These are phyloP conservation scores for Listronotus bonariensis DNA, from an alignment of 1,140 invertebrate species.

Conservation along the genomic window DNA sequence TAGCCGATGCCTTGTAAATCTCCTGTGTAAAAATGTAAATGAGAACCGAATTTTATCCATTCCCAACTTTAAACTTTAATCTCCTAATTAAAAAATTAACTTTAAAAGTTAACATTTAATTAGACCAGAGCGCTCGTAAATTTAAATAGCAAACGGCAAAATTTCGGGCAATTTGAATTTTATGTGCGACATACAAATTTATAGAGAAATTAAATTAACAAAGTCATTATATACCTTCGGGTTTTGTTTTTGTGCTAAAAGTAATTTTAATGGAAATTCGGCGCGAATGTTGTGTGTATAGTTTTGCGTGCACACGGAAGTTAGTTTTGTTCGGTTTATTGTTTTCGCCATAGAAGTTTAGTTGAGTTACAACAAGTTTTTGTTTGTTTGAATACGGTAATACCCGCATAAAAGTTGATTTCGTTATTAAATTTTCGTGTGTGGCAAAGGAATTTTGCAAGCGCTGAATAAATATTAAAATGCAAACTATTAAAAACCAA, in stretches of 20 bases:
- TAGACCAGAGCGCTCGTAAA: conserved; percentile 9
- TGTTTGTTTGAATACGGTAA: neutral
- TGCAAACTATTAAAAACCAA: too few species aligned
- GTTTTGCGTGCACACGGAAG: conserved; percentile 2
- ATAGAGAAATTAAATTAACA: conserved; percentile 25
- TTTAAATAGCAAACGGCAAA: conserved; percentile 8
- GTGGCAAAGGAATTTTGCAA: too few species aligned
- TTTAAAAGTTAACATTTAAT: conserved; percentile 16
- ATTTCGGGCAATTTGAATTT: conserved; percentile 18
- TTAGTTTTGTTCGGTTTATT: conserved; percentile 15
- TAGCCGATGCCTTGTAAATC: too few species aligned
- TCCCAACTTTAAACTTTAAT: neutral
- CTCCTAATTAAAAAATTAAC: conserved; percentile 13
- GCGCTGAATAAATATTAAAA: too few species aligned
- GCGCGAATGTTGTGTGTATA: neutral
- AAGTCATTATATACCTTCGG: conserved; percentile 14
- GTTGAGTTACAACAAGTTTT: conserved; percentile 5
- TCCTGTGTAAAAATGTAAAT: too few species aligned
- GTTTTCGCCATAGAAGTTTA: conserved; percentile 1
- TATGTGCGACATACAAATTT: conserved; percentile 18
- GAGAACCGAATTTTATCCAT: too few species aligned
- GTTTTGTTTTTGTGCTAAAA: conserved; percentile 14
- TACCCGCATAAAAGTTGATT: neutral
- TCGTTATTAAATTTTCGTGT: too few species aligned
- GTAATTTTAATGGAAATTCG: conserved; percentile 14